phyloP scores from a whole-genome alignment of 92 coral and sea anemone genomes.

The Epizoanthus illoricatus region DNA sequence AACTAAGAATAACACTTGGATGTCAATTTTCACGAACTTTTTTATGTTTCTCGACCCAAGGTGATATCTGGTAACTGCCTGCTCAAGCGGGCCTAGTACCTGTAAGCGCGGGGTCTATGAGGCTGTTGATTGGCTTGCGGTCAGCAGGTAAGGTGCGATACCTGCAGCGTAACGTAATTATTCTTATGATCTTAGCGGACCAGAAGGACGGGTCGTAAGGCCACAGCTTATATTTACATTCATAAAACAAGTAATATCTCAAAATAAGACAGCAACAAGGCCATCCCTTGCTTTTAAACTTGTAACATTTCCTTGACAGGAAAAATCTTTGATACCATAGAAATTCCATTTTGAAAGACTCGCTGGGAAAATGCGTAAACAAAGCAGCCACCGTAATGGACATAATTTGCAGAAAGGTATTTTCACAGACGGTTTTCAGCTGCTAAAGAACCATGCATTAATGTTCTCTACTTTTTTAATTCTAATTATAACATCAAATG shows the following conservation, averaged over 20 bases:
- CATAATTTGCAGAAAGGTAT: background rate
- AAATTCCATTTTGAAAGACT: background rate
- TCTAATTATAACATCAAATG: constrained; percentile 13
- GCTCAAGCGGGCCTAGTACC: background rate
- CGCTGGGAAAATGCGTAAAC: constrained; percentile 6
- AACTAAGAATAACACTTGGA: no score
- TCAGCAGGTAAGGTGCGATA: constrained; percentile 1
- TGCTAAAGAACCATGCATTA: constrained; percentile 10
- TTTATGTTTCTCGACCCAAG: no score
- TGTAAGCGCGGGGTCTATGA: background rate
- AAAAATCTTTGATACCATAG: constrained; percentile 1
- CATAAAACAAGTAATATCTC: constrained; percentile 13
- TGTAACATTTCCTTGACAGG: no score
- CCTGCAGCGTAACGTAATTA: constrained; percentile 39
- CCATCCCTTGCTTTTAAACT: no score
- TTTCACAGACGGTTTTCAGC: background rate
- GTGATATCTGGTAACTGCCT: no score
- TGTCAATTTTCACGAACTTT: no score
- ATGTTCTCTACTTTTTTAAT: background rate
- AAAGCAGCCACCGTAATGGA: background rate
- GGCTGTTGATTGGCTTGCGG: constrained; percentile 7
- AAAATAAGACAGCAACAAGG: background rate
- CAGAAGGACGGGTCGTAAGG: background rate
- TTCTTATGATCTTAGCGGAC: constrained; percentile 29
- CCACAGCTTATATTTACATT: constrained; percentile 28